Base-by-base conservation (phyloP, 2,113 vertebrate genomes). In the Sapajus apella region DNA sequence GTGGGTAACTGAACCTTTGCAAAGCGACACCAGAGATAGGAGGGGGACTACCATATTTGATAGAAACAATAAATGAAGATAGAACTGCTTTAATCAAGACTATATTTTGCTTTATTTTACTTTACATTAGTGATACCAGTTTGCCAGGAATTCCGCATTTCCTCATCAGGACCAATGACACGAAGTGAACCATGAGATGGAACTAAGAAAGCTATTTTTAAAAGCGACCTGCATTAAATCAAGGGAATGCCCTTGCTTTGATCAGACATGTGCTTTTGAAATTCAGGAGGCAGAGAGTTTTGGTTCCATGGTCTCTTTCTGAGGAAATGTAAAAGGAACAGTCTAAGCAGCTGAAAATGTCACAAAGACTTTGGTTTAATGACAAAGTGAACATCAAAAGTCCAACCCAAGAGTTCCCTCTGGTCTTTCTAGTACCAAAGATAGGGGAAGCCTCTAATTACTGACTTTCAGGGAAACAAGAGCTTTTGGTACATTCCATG, bases 241-340 rank as follows among this genome's bases (percentile, higher is more conserved):
- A 94, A 97, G 87, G 75, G 87, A 91, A 93, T 47, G 92, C 87
- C 82, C 91, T 91, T 93, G 96, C 95, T 97, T 97, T 95, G 93
- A 94, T 93, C 86, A 96, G 88, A 87, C 73, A 89, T 7, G 45
- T 17, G 77, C 88, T 95, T 97, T 87, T 91, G 87, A 97, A 97
- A 96, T 95, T 61, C 80, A 83, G 89, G 83, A 81, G 50, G 91
- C 87, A 72, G 91, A 93, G 94, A 91, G 47, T 93, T 97, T 55
- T 18, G 40, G 91, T 93, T 93, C 82, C 50, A 43, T 8, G 55
- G 94, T 70, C 89, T 87, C 72, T 88, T 97, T 91, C 87, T 66
- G 50, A 58, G 96, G 88, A 96, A 90, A 92, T 90, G 70, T 81
- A 82, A 79, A 90, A 90, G 56, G 40, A 89, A 37, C 23, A 30